A percentile compares a stretch with the other conserved stretches of the same genome.
phyloP scores from a whole-genome alignment of 1,140 invertebrate species.

The Mamestra configurata region DNA sequence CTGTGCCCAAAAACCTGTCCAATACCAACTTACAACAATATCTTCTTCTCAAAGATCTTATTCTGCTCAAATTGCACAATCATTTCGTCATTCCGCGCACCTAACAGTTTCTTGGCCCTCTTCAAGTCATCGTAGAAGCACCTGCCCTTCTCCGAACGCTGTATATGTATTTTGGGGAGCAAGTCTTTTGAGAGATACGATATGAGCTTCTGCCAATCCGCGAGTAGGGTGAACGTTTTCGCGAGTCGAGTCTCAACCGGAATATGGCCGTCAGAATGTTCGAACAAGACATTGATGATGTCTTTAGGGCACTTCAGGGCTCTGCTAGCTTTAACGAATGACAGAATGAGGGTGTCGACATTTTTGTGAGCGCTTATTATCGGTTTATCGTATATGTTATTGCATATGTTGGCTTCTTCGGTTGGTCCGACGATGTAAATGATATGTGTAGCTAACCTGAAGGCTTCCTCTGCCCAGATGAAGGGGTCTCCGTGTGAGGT shows the following conservation, averaged over 20 bases:
- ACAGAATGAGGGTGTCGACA: conserved; percentile 69
- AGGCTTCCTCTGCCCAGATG: conserved; percentile 77
- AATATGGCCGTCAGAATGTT: conserved; percentile 73
- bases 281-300: conserved; percentile 78
- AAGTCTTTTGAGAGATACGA: conserved; percentile 78
- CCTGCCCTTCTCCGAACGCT: conserved; percentile 76
- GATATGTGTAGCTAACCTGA: conserved; percentile 71
- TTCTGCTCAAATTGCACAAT: conserved; percentile 70
- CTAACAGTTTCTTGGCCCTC: conserved; percentile 77
- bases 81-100: conserved; percentile 66
- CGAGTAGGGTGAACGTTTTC: conserved; percentile 73
- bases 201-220: conserved; percentile 81
- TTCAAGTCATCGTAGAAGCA: conserved; percentile 78
- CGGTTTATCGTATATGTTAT: conserved; percentile 81
- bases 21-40: conserved; percentile 68
- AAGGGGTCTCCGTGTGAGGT: conserved; percentile 77
- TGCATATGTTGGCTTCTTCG: conserved; percentile 71
- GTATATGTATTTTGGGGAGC: conserved; percentile 75
- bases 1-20: conserved; percentile 28
- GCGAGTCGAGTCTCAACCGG: conserved; percentile 71
- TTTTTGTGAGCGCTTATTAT: conserved; percentile 74
- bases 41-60: conserved; percentile 71
- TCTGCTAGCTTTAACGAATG: conserved; percentile 64
- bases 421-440: conserved; percentile 78
- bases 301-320: conserved; percentile 64